A percentile compares a stretch with the other conserved stretches of the same genome.
phyloP scores from a whole-genome alignment of 2,797 vertebrate species.

The Numenius phaeopus region DNA sequence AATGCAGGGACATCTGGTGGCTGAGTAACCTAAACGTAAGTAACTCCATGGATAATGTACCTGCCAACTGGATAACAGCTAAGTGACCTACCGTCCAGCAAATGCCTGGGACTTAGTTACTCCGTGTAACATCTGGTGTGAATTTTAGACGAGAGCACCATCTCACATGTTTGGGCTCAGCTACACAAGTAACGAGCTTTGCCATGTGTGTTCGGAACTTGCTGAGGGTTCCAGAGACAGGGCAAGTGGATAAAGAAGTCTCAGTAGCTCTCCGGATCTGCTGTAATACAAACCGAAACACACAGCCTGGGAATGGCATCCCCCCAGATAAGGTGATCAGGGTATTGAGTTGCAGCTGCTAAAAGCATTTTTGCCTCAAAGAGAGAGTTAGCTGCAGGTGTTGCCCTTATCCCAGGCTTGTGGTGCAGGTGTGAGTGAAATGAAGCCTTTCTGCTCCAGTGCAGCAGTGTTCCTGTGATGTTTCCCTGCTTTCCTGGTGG shows the following conservation, averaged over 20 bases:
- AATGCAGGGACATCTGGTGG: neutral
- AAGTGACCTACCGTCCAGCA: neutral
- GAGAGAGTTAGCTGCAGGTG: neutral
- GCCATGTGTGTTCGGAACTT: rapidly evolving
- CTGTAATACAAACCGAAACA: neutral
- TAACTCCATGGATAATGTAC: neutral
- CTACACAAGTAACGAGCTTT: neutral
- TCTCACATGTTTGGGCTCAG: rapidly evolving
- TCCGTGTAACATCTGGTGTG: neutral
- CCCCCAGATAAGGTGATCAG: neutral
- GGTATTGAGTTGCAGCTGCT: neutral
- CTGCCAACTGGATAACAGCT: neutral
- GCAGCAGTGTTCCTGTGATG: neutral
- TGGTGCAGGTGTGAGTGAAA: neutral
- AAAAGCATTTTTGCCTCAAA: neutral
- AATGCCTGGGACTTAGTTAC: no score
- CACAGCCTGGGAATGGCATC: neutral
- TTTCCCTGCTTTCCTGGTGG: neutral
- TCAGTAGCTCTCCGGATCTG: neutral
- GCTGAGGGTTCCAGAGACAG: neutral
- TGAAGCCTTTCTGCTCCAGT: neutral
- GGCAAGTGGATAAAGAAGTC: neutral
- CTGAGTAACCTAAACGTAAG: neutral
- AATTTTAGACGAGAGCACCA: neutral
- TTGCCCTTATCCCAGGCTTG: neutral